Base-by-base conservation (phyloP, 2,797 vertebrate genomes). In the Sciurus vulgaris region DNA sequence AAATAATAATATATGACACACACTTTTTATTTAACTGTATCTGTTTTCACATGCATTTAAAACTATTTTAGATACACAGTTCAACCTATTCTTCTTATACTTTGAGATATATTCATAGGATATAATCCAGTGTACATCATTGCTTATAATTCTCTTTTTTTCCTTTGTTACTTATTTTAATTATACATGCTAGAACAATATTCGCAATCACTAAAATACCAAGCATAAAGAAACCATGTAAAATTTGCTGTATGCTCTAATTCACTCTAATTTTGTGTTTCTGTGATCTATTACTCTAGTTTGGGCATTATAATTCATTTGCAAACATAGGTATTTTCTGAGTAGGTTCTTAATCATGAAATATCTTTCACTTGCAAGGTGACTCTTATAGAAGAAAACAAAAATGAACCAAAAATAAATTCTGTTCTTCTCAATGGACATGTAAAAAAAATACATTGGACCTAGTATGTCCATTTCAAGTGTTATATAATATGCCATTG, bases 151-250 rank as follows among this genome's bases (percentile, higher is more conserved):
- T 79, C 38, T 3, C 38, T 38, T 38, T 38, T 38, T 38, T 38
- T 78, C 38, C 20, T 82, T 95, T 86, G 91, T 81, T 81, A 38
- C 28, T 97, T 97, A 51, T 92, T 97, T 95, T 95, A 91, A 91
- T 97, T 96, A 88, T 96, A 41, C 59, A 78, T 67, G 24, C 84
- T 95, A 63, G 90, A 89, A 78, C 96, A 38, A 38, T 38, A 87
- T 92, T 97, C 96, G 93, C 95, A 96, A 97, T 96, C 91, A 94
- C 59, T 92, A 93, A 98, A 98, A 96, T 82, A 89, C 51, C 73
- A 93, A 83, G 51, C 73, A 9, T 89, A 97, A 96, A 94, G 95
- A 96, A 94, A 83, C 33, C 65, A 63, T 22, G 24, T 77, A 87
- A 93, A 94, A 67, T 69, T 17, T 87, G 69, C 70, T 22, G 10